Evolutionary conservation across 2,888 invertebrate species (phyloP), one percentile per base, ranked within the genome.

Genomic region (Opisthograptis luteolata): DNA sequence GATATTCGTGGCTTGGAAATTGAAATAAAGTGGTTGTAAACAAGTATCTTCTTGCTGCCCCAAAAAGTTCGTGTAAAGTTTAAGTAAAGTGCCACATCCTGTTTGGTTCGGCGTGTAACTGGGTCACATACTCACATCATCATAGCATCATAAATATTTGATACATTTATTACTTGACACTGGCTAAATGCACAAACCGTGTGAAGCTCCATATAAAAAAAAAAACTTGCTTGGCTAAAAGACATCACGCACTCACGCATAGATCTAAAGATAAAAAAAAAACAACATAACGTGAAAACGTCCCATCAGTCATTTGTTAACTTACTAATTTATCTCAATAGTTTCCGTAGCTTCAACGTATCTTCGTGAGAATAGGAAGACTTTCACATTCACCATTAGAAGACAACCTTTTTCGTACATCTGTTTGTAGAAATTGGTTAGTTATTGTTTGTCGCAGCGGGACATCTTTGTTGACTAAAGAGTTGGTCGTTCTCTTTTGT

Each of bases 321-420:
- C 45, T 51, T 8, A 27, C 37, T 34, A 27, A 43, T 27, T 49
- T 60, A 55, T 60, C 57, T 55, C 31, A 2, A n/a, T 28, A 15
- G 60, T 73, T 74, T 73, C 70, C 77, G 71, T 62, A 64, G 60
- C 66, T 70, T 69, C 73, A 70, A 73, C 73, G 70, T 65, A 67
- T 32, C 31, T 43, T 50, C 62, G 83, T 86, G 85, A 79, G 86
- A 85, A 84, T 73, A 80, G 80, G 81, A 42, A 34, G 15, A 74
- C 86, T 87, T 87, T 85, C 86, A 74, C 81, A 70, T 55, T 53
- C 62, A 15, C 20, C 24, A 47, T 41, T 65, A 63, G 68, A 60
- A 60, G 70, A 73, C 73, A 66, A 65, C n/a, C 67, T 75, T 74
- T 76, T 76, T 64, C 55, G 55, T 57, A 59, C 59, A 32, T 52